Percentiles rank a stretch among this genome's conserved stretches.
Evolutionary conservation across 1,140 invertebrate genomes (phyloP).

Genomic region (Camponotus floridanus): DNA sequence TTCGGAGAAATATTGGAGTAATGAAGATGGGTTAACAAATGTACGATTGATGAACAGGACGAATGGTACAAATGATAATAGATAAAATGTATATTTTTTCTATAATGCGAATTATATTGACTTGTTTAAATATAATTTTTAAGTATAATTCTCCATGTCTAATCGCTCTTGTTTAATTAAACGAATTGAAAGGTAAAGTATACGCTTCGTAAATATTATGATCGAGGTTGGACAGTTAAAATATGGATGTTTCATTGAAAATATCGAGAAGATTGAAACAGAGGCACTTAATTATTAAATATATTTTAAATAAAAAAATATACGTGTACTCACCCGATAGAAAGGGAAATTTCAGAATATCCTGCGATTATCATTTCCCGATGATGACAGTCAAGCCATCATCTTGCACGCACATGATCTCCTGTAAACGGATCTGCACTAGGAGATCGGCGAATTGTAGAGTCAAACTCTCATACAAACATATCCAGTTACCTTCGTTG

Average conservation of each 20-base stretch:
- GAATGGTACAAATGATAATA: background rate
- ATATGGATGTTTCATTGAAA: background rate
- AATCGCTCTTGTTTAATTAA: background rate
- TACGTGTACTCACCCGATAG: background rate
- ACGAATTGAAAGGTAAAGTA: background rate
- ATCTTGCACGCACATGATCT: background rate
- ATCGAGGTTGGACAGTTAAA: background rate
- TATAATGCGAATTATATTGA: background rate
- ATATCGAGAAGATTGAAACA: background rate
- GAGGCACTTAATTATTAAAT: background rate
- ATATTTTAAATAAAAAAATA: background rate
- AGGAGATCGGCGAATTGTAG: too few relatives aligned
- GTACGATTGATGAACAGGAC: too few relatives aligned
- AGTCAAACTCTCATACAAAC: background rate
- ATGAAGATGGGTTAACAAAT: too few relatives aligned
- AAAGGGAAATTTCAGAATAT: background rate
- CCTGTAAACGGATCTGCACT: background rate
- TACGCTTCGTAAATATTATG: background rate
- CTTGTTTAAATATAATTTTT: background rate
- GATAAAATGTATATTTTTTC: background rate
- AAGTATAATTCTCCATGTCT: background rate
- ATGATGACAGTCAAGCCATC: background rate
- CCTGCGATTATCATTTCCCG: background rate
- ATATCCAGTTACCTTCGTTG: background rate
- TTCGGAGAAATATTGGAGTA: too few relatives aligned